Percentiles rank a stretch among this genome's conserved stretches.
These are phyloP conservation scores for Corvus cornix DNA, from an alignment of 2,113 vertebrate species.

Conservation along the genomic window DNA sequence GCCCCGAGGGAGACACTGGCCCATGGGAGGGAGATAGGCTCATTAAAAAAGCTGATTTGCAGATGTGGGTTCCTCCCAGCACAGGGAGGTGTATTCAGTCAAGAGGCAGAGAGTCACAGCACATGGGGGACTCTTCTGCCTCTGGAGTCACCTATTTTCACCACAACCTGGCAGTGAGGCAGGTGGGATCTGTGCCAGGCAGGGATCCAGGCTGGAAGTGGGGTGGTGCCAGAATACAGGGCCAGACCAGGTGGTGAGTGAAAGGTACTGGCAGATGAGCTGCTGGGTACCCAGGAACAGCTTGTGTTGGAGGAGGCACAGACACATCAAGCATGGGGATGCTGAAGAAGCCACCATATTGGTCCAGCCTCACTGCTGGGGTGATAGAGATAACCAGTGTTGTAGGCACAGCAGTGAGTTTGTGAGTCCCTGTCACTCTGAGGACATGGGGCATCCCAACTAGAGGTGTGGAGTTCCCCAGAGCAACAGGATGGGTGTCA, in stretches of 20 bases:
- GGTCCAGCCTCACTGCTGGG: neutral
- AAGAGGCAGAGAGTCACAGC: neutral
- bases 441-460: neutral
- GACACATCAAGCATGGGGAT: neutral
- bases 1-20: accelerated
- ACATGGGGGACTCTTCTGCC: neutral
- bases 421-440: neutral
- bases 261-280: neutral
- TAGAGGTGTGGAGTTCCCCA: neutral
- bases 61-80: neutral
- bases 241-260: neutral
- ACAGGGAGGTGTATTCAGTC: neutral
- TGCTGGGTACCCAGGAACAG: neutral
- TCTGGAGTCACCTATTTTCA: neutral
- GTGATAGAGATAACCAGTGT: neutral
- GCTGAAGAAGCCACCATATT: neutral
- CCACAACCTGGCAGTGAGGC: neutral
- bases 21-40: accelerated
- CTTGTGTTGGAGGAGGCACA: neutral
- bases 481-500: neutral
- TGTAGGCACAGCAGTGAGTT: neutral
- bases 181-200: neutral
- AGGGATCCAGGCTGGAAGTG: neutral
- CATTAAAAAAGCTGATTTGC: neutral
- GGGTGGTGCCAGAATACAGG: neutral